These are phyloP conservation scores for Leptinotarsa defecta DNA, from an alignment of 1,140 invertebrate genomes.

Conservation along the genomic window DNA sequence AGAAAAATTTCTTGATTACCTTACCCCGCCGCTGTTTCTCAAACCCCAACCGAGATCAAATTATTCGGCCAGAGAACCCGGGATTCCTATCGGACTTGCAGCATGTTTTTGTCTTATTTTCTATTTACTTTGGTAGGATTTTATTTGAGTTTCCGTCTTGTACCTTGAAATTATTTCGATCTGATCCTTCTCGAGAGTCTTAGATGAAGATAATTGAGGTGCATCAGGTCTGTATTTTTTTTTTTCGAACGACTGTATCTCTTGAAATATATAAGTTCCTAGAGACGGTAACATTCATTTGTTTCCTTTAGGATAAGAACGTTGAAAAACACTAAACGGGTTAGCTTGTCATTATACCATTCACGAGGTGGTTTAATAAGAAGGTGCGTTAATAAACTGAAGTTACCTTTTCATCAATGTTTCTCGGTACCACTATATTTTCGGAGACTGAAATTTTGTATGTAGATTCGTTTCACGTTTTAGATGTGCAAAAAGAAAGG, in stretches of 20 bases:
- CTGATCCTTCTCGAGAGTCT: not conserved
- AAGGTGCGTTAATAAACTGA: too few relatives aligned
- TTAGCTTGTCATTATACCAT: too few relatives aligned
- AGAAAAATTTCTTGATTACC: too few relatives aligned
- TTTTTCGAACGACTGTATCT: not conserved
- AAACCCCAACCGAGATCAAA: not conserved
- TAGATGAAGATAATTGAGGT: slow-evolving; percentile 19
- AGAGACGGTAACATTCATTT: too few relatives aligned
- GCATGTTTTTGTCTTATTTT: slow-evolving; percentile 40
- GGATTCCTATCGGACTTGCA: slow-evolving; percentile 28
- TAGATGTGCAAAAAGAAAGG: too few relatives aligned
- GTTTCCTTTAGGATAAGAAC: too few relatives aligned
- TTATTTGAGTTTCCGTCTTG: slow-evolving; percentile 33
- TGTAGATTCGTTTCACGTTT: too few relatives aligned
- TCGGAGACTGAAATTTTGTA: too few relatives aligned
- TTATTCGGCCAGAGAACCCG: slow-evolving; percentile 12
- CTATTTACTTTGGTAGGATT: slow-evolving; percentile 36
- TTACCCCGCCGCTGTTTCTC: not conserved
- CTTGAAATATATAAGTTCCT: not conserved
- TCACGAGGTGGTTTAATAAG: too few relatives aligned
- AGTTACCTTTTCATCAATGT: too few relatives aligned
- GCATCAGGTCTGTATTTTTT: slow-evolving; percentile 2
- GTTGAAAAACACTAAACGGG: too few relatives aligned
- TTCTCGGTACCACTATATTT: too few relatives aligned
- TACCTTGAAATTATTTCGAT: slow-evolving; percentile 27